Evolutionary conservation across 2,888 invertebrate species (phyloP).

Genomic region (Plemyria rubiginata): DNA sequence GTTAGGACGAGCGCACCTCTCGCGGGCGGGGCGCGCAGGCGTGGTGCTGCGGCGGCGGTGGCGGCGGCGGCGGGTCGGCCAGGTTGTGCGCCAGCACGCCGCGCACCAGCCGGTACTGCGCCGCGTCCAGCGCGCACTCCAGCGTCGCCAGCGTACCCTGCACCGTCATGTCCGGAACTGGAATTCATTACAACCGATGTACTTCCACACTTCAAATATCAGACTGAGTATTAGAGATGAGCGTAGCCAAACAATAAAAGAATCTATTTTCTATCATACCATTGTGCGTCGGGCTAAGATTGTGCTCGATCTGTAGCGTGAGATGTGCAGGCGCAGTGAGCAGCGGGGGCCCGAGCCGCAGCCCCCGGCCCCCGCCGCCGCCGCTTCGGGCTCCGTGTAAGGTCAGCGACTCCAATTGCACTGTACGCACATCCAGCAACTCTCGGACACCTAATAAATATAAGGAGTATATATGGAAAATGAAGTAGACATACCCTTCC

Average conservation of each 20-base stretch:
- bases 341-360: constrained; percentile 86
- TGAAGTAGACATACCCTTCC: too few species aligned
- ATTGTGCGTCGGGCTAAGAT: constrained; percentile 87
- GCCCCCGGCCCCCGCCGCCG: constrained; percentile 78
- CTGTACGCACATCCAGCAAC: constrained; percentile 89
- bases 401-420: constrained; percentile 91
- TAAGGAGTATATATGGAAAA: constrained; percentile 22
- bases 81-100: constrained; percentile 95
- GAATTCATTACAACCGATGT: too few species aligned
- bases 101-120: constrained; percentile 94
- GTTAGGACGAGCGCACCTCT: too few species aligned
- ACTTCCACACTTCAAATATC: too few species aligned
- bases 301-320: constrained; percentile 92
- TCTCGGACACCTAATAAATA: constrained; percentile 66
- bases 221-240: not conserved
- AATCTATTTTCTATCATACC: too few species aligned
- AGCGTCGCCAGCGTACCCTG: constrained; percentile 94
- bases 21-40: too few species aligned
- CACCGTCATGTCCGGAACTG: constrained; percentile 90
- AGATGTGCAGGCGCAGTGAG: constrained; percentile 93
- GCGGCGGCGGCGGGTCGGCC: constrained; percentile 87
- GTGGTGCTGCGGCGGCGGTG: constrained; percentile 32
- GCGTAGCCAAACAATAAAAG: too few species aligned
- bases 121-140: constrained; percentile 91
- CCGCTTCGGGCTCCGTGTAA: constrained; percentile 86